These are phyloP conservation scores for Pantherophis alleghaniensis DNA, from an alignment of 2,797 vertebrate genomes.

Conservation along the genomic window DNA sequence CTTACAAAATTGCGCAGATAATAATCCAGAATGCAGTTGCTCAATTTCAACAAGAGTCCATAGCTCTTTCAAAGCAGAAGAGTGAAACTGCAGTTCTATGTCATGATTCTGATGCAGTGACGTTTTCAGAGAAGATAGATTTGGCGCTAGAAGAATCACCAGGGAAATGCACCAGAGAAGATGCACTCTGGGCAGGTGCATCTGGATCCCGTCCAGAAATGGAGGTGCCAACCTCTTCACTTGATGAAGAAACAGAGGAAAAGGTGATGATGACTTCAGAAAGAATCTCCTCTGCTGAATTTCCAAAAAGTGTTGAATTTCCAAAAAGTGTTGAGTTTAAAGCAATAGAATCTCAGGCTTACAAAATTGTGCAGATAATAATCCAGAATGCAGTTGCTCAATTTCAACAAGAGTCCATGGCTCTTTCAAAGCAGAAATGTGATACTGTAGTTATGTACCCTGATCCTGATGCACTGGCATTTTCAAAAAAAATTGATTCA, in stretches of 20 bases:
- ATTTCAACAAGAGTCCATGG: not conserved
- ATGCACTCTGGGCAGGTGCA: not conserved
- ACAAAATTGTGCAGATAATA: not conserved
- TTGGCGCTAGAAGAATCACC: conserved; percentile 33
- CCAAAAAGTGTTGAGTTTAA: not conserved
- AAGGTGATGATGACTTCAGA: not conserved
- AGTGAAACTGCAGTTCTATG: conserved; percentile 38
- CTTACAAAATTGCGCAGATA: not conserved
- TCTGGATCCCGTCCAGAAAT: not conserved
- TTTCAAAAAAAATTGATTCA: conserved; percentile 35
- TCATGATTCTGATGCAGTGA: conserved; percentile 37
- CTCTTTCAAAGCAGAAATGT: not conserved
- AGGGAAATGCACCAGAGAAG: not conserved
- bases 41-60: not conserved
- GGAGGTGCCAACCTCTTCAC: not conserved
- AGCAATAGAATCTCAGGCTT: not conserved
- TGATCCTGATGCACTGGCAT: conserved; percentile 37
- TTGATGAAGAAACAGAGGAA: conserved; percentile 7
- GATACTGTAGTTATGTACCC: conserved; percentile 42
- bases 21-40: not conserved
- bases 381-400: not conserved
- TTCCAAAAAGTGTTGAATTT: not conserved
- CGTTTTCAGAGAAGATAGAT: conserved; percentile 38
- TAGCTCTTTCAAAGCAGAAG: not conserved
- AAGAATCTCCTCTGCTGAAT: not conserved